phyloP scores from a whole-genome alignment of 30 jellyfish, hydroid and myxozoan genomes.

The Rhopilema esculentum region DNA sequence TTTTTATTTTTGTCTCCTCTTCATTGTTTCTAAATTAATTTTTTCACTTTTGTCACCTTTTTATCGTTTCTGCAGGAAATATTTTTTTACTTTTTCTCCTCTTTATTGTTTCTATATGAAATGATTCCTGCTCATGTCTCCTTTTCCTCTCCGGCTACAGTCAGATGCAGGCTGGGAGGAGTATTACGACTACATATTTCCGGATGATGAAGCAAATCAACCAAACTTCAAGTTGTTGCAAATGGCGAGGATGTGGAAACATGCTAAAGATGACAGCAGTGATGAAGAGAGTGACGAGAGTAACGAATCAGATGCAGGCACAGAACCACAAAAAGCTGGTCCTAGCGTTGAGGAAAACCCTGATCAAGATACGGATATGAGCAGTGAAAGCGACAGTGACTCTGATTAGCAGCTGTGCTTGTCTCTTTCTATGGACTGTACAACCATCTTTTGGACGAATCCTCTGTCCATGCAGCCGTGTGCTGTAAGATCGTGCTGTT shows the following conservation, averaged over 20 bases:
- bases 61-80: neutral
- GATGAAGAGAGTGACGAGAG: conserved; percentile 38
- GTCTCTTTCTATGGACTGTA: neutral
- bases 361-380: conserved; percentile 43
- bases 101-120: neutral
- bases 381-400: conserved; percentile 45
- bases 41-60: no score
- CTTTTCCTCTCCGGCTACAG: conserved; percentile 19
- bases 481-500: no score
- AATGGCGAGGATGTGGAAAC: conserved; percentile 99
- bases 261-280: conserved; percentile 49
- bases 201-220: conserved; percentile 93
- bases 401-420: conserved; percentile 3
- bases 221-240: conserved; percentile 96
- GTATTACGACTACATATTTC: conserved; percentile 95
- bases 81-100: neutral
- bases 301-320: conserved; percentile 23
- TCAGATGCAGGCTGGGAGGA: conserved; percentile 99
- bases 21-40: no score
- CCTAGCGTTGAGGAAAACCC: neutral
- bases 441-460: no score
- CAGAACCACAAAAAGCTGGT: neutral
- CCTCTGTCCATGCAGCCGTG: no score
- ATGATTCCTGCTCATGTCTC: neutral
- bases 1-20: no score